Evolutionary conservation across 2,113 vertebrate genomes (phyloP).

Genomic region (Dicrurus megarhynchus): DNA sequence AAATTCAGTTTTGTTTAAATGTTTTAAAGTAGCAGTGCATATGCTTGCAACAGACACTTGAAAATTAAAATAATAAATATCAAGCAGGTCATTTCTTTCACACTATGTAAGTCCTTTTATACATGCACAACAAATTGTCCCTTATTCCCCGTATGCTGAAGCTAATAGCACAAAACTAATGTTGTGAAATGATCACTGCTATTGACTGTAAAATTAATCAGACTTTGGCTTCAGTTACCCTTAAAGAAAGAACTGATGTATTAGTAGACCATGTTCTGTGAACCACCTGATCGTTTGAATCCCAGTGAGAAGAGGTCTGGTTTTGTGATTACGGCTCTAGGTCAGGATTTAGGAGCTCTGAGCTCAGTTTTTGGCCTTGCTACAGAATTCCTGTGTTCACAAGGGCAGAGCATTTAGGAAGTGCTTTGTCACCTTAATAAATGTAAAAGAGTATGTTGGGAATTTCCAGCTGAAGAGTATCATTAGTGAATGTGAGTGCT

Average conservation of each 20-base stretch:
- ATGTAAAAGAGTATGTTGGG: background rate
- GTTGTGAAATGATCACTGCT: slow-evolving; percentile 31
- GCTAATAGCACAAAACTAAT: slow-evolving; percentile 46
- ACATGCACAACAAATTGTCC: background rate
- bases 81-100: slow-evolving; percentile 37
- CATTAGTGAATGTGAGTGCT: background rate
- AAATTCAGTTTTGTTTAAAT: slow-evolving; percentile 6
- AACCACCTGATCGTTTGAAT: background rate
- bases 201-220: slow-evolving; percentile 42
- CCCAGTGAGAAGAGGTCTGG: background rate
- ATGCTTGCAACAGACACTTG: slow-evolving; percentile 5
- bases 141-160: slow-evolving; percentile 15
- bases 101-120: background rate
- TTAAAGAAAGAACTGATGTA: slow-evolving; percentile 14
- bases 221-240: slow-evolving; percentile 1
- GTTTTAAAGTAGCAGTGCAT: slow-evolving; percentile 14
- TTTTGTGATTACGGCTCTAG: slow-evolving; percentile 28
- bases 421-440: slow-evolving; percentile 41
- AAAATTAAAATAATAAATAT: slow-evolving; percentile 61
- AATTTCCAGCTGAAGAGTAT: slow-evolving; percentile 1
- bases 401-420: slow-evolving; percentile 23
- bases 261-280: background rate
- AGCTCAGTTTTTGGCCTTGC: slow-evolving; percentile 19
- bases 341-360: background rate
- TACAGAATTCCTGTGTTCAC: slow-evolving; percentile 7